phyloP scores from a whole-genome alignment of 2,797 vertebrate species.

The Sebastes goodei region DNA sequence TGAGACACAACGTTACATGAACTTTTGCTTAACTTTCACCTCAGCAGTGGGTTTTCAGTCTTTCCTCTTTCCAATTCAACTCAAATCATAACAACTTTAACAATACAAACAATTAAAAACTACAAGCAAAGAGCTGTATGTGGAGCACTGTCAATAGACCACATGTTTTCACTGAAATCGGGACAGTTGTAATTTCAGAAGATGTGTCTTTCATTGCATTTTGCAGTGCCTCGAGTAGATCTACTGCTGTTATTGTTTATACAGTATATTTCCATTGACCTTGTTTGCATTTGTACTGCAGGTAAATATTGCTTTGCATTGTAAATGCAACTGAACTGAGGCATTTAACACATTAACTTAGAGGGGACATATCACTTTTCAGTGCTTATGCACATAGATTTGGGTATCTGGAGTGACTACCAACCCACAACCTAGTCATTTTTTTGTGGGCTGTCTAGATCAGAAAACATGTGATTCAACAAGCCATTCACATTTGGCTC shows the following conservation, averaged over 20 bases:
- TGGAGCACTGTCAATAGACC: too few relatives aligned
- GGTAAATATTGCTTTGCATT: neutral
- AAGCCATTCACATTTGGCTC: too few relatives aligned
- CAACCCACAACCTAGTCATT: too few relatives aligned
- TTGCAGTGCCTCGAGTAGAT: neutral
- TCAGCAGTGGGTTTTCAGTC: neutral
- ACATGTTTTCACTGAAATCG: neutral
- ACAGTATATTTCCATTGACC: neutral
- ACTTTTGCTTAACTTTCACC: neutral
- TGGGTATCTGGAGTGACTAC: too few relatives aligned
- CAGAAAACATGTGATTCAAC: too few relatives aligned
- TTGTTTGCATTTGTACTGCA: neutral
- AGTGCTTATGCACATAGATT: too few relatives aligned
- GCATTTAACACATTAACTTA: neutral
- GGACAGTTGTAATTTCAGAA: neutral
- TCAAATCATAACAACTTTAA: neutral
- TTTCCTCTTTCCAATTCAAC: neutral
- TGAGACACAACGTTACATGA: neutral
- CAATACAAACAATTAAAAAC: too few relatives aligned
- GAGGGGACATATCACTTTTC: too few relatives aligned
- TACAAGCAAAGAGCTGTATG: too few relatives aligned
- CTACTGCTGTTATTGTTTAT: neutral
- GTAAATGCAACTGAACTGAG: neutral
- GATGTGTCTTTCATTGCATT: neutral
- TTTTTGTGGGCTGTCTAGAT: too few relatives aligned